phyloP scores from a whole-genome alignment of 2,888 invertebrate species.

The Tribolium freemani region DNA sequence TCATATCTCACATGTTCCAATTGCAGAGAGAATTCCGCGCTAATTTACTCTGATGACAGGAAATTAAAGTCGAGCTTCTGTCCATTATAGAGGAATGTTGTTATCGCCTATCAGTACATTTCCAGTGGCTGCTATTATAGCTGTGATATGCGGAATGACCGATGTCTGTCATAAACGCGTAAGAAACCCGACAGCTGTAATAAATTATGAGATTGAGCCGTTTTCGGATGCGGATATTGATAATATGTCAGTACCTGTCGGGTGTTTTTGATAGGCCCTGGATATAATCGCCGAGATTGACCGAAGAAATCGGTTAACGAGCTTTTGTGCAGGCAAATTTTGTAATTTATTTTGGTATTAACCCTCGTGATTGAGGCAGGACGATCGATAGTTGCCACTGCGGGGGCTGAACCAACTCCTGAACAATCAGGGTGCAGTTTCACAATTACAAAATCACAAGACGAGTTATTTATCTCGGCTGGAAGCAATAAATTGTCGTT shows the following conservation, averaged over 20 bases:
- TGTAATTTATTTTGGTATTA: conserved; percentile 21
- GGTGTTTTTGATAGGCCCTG: conserved; percentile 27
- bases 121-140: conserved; percentile 50
- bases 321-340: conserved; percentile 1
- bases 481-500: too few species aligned
- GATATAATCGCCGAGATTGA: not conserved
- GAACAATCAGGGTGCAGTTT: conserved; percentile 1
- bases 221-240: conserved; percentile 24
- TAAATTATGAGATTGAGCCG: conserved; percentile 21
- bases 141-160: conserved; percentile 13
- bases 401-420: conserved; percentile 5
- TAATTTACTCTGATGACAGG: conserved; percentile 65
- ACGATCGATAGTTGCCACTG: conserved; percentile 8
- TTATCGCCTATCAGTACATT: conserved; percentile 64
- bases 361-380: conserved; percentile 11
- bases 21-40: conserved; percentile 56
- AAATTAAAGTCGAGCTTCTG: conserved; percentile 65
- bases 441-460: too few species aligned
- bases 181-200: not conserved
- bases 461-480: too few species aligned
- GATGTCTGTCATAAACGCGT: conserved; percentile 11
- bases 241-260: conserved; percentile 22
- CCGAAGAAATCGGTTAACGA: too few species aligned
- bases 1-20: conserved; percentile 56
- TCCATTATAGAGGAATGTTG: conserved; percentile 65